A percentile compares a stretch with the other conserved stretches of the same genome.
phyloP scores from a whole-genome alignment of 2,888 invertebrate genomes.

The Auanema freiburgensis region DNA sequence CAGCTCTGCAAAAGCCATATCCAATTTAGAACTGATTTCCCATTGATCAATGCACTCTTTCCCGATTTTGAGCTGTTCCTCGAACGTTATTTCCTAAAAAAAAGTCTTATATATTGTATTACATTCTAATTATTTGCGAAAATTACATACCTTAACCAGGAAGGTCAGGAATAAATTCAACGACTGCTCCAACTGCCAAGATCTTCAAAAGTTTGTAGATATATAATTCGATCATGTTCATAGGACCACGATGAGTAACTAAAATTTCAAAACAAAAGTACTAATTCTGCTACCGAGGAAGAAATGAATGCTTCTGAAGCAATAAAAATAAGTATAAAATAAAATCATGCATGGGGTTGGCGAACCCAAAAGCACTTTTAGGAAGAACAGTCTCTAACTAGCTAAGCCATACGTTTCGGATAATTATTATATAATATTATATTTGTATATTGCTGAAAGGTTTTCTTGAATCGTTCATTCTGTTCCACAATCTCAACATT shows the following conservation, averaged over 20 bases:
- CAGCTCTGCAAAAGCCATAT: conserved; percentile 10
- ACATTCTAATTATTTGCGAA: conserved; percentile 6
- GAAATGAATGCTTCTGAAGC: conserved; percentile 11
- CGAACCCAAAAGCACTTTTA: no score
- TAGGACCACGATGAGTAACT: conserved; percentile 11
- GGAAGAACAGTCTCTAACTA: no score
- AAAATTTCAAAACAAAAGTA: no score
- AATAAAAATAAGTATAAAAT: no score
- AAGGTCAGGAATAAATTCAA: conserved; percentile 8
- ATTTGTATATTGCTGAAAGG: no score
- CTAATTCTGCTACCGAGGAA: conserved; percentile 11
- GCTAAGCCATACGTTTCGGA: no score
- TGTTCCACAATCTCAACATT: no score
- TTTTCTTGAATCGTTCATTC: no score
- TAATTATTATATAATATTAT: no score
- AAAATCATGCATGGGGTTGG: no score
- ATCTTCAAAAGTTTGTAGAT: conserved; percentile 12
- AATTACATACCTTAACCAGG: conserved; percentile 10
- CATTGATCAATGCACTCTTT: conserved; percentile 15
- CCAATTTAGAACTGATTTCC: conserved; percentile 10
- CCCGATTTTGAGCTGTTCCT: conserved; percentile 14
- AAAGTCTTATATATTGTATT: not conserved
- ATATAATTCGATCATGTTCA: conserved; percentile 14
- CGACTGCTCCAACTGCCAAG: conserved; percentile 7
- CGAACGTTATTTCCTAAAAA: conserved; percentile 14